Evolutionary conservation across 2,113 vertebrate species (phyloP).

Genomic region (Bambusicola thoracicus): DNA sequence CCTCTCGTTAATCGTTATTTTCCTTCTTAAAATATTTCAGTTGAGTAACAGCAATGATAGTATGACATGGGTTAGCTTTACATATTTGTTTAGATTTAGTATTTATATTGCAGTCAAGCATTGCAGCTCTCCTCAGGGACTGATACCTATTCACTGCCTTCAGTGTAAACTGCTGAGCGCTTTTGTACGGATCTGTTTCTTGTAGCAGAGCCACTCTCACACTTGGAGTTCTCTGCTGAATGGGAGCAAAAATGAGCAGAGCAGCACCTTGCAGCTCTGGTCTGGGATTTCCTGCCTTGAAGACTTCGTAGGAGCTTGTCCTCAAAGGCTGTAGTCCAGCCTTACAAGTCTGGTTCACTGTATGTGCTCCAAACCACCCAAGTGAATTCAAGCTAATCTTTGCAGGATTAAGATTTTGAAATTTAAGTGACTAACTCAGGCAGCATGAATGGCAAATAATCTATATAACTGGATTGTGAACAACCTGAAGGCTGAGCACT

Average conservation of each 20-base stretch:
- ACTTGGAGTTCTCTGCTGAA: background rate
- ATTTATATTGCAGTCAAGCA: constrained; percentile 47
- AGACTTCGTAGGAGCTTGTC: background rate
- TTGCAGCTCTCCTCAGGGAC: constrained; percentile 45
- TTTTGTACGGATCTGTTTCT: background rate
- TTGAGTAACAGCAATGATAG: background rate
- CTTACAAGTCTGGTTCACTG: background rate
- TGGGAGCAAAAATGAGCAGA: background rate
- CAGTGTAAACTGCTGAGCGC: background rate
- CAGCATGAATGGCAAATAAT: constrained; percentile 29
- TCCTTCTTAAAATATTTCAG: constrained; percentile 59
- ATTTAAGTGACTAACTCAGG: constrained; percentile 24
- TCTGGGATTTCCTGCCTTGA: background rate
- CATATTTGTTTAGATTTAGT: constrained; percentile 60
- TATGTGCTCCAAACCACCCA: background rate
- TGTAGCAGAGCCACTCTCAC: background rate
- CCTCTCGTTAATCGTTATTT: constrained; percentile 56
- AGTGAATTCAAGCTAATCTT: background rate
- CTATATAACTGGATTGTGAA: background rate
- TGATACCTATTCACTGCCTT: background rate
- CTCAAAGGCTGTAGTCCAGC: background rate
- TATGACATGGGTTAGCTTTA: constrained; percentile 40
- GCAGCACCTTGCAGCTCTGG: background rate
- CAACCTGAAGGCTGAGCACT: background rate
- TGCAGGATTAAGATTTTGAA: constrained; percentile 34